phyloP scores from a whole-genome alignment of 2,113 vertebrate species.

The Oryzias woworae region DNA sequence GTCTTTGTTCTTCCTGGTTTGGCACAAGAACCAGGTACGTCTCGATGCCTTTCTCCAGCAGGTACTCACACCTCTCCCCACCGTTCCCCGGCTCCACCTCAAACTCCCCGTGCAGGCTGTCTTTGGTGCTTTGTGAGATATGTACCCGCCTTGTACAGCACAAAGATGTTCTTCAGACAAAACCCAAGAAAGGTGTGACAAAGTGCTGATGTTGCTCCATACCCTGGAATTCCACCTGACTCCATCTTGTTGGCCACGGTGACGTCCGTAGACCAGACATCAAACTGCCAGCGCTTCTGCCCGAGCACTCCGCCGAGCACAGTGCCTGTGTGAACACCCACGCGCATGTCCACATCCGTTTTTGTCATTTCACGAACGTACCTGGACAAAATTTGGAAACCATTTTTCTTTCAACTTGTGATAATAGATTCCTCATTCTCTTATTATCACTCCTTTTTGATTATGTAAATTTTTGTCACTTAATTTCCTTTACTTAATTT shows the following conservation, averaged over 20 bases:
- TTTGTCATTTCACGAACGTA: constrained; percentile 92
- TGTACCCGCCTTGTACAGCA: constrained; percentile 84
- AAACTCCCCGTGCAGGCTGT: constrained; percentile 90
- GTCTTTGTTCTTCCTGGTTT: constrained; percentile 71
- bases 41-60: constrained; percentile 90
- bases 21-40: constrained; percentile 86
- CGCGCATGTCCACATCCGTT: constrained; percentile 94
- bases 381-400: constrained; percentile 58
- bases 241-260: constrained; percentile 98
- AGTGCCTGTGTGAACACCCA: constrained; percentile 91
- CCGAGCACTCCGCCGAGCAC: constrained; percentile 94
- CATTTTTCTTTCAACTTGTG: neutral
- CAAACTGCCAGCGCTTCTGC: constrained; percentile 97
- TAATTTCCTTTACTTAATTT: no score
- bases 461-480: no score
- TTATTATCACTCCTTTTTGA: no score
- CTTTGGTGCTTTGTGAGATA: constrained; percentile 90
- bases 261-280: constrained; percentile 96
- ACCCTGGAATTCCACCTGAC: constrained; percentile 92
- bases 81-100: constrained; percentile 88
- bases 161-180: constrained; percentile 9
- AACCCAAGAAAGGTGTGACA: neutral
- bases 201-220: constrained; percentile 1
- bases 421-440: neutral
- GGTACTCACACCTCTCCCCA: constrained; percentile 88